phyloP scores from a whole-genome alignment of 2,113 vertebrate species.

The Micromys minutus region DNA sequence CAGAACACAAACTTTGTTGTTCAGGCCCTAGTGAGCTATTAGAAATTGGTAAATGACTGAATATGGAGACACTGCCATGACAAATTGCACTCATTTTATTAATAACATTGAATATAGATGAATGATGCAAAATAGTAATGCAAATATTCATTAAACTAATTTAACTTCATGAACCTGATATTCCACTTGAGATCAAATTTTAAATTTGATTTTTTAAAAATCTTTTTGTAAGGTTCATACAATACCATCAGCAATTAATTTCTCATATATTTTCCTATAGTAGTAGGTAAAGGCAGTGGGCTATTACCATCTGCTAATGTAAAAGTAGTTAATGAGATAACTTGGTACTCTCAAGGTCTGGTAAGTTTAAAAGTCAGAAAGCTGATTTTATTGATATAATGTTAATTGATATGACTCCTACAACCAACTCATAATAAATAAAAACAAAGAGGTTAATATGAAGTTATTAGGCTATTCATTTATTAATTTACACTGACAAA shows the following conservation, averaged over 20 bases:
- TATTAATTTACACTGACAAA: slow-evolving; percentile 19
- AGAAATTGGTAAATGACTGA: background rate
- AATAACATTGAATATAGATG: background rate
- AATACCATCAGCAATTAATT: background rate
- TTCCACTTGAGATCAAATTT: background rate
- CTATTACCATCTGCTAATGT: background rate
- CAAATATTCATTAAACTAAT: background rate
- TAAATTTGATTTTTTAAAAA: background rate
- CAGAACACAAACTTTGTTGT: background rate
- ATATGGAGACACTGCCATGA: background rate
- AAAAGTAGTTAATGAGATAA: background rate
- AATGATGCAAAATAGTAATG: background rate
- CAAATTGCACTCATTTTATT: background rate
- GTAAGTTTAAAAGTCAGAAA: background rate
- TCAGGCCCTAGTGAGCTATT: background rate
- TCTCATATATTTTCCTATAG: background rate
- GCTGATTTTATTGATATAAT: background rate
- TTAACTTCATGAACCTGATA: background rate
- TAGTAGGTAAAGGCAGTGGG: background rate
- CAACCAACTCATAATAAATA: background rate
- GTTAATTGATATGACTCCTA: background rate
- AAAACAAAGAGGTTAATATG: background rate
- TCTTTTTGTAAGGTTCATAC: background rate
- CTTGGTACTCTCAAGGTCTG: background rate
- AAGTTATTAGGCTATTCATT: background rate